Base-by-base conservation (phyloP, 2,888 invertebrate species). In the Phortica magna region DNA sequence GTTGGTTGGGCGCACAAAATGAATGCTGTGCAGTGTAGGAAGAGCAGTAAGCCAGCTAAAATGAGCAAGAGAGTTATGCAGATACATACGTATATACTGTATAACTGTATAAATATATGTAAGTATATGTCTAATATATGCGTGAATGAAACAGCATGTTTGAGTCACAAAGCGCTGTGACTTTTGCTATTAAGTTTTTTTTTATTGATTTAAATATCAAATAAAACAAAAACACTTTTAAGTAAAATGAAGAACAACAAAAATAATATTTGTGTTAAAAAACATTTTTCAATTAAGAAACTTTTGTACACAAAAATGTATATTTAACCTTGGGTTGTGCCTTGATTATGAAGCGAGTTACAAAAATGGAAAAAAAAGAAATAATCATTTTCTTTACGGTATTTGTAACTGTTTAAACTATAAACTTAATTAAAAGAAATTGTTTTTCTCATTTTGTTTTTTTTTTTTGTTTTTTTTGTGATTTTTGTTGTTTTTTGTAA, bases 1-100 rank as follows among this genome's bases (percentile, higher is more conserved):
- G 88, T 88, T 88, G 88, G 82, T 82, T 83, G 82, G 78, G 81
- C 73, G 73, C 78, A 59, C 78, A 79, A 59, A 59, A 59, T 19
- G 59, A 59, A 59, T 59, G 59, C n/a, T n/a, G n/a, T n/a, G 59
- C n/a, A 59, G 14, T 7, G 17, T 59, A n/a, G 53, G 12, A 14
- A 53, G 12, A 53, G 53, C 53, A 53, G 53, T 53, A 53, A 53
- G 53, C 53, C 53, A 53, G 53, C 53, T 10, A 53, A n/a, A 53
- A 53, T 2, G 53, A 53, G 53, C 53, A 2, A 10, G n/a, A 53
- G n/a, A 53, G 31, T 31, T 31, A 31, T 31, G 31, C 31, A 31
- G 31, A 31, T 31, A 31, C 31, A 31, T 31, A 31, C 3, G 3
- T 59, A 9, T 17, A 19, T n/a, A 6, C n/a, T n/a, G n/a, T 59